A percentile compares a stretch with the other conserved stretches of the same genome.
These are phyloP conservation scores for Ondatra zibethicus DNA, from an alignment of 2,113 vertebrate species.

Conservation along the genomic window DNA sequence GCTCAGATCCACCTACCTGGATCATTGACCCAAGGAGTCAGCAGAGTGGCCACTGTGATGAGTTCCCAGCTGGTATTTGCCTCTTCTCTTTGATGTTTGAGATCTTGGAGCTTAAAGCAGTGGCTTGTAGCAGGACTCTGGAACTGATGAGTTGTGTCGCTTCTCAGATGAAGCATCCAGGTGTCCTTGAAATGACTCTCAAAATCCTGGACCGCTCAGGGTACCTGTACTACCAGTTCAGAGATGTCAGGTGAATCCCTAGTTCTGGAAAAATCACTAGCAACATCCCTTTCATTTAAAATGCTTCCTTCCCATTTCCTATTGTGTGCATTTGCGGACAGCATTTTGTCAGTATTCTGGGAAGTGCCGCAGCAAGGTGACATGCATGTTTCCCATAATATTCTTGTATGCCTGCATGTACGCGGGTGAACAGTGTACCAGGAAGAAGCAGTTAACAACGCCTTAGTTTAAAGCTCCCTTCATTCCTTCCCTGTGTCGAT, in stretches of 20 bases:
- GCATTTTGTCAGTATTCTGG: background rate
- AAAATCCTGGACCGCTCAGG: background rate
- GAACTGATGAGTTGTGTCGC: background rate
- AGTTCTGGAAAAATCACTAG: background rate
- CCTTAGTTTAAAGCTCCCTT: background rate
- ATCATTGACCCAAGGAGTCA: rapidly evolving
- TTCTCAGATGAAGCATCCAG: background rate
- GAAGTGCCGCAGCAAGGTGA: background rate
- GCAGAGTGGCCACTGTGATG: background rate
- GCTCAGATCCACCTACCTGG: rapidly evolving
- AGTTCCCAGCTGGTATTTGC: background rate
- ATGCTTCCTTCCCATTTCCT: background rate
- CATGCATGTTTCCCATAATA: background rate
- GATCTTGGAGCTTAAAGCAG: no score
- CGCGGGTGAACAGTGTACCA: background rate
- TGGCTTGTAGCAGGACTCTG: background rate
- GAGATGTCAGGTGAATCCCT: background rate
- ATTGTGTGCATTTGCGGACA: background rate
- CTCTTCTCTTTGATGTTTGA: background rate
- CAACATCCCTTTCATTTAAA: background rate
- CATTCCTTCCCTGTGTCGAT: background rate
- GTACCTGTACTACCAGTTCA: background rate
- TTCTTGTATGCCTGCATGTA: background rate
- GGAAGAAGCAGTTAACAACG: background rate
- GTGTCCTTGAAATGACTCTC: background rate